Evolutionary conservation across 2,797 vertebrate genomes (phyloP), one percentile per base, ranked within the genome.

Genomic region (Typhlichthys eigenmanni): DNA sequence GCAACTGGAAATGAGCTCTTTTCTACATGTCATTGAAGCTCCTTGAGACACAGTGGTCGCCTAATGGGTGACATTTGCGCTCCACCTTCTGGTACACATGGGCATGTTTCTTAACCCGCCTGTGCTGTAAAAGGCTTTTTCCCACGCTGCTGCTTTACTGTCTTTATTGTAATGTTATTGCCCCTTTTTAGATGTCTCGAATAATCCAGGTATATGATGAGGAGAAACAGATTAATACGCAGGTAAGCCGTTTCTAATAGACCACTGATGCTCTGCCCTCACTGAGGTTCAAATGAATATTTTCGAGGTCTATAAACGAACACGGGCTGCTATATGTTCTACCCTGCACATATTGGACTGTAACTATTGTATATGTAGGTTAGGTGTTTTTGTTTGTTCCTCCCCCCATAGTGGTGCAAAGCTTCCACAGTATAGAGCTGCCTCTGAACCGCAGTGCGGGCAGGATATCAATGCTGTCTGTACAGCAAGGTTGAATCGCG

Each of bases 201-300:
- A 98, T 99, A 97, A 98, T 99, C 98, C 96, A 98, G 95, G 97
- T 98, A 95, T 99, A 99, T 98, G 97, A 97, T 98, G 97, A 99
- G 94, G 96, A 97, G 96, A 97, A 96, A 97, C 95, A 96, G 92
- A 97, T 97, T 98, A 99, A 99, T 97, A 94, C 94, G 86, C 95
- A 99, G 97, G 97, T 99, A 99, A 99, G 97, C 92, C 58, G 87
- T 91, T 91, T 95, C 92, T 91, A 92, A 93, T 92, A 92, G 94
- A 95, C 86, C 68, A 72, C 66, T 76, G 75, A 76, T 86, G 75
- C 85, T 74, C 75, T 68, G 69, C 90, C 93, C 94, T 93, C 95
- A 93, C 87, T 90, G 81, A 85, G 87, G 89, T 87, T 91, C 82
- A 83, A 83, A 79, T 80, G 83, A 88, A 74, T 76, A 64, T 81